Percentiles rank a stretch among this genome's conserved stretches.
These are phyloP conservation scores for Catonia carolina DNA, from an alignment of 2,888 invertebrate species.

Conservation along the genomic window DNA sequence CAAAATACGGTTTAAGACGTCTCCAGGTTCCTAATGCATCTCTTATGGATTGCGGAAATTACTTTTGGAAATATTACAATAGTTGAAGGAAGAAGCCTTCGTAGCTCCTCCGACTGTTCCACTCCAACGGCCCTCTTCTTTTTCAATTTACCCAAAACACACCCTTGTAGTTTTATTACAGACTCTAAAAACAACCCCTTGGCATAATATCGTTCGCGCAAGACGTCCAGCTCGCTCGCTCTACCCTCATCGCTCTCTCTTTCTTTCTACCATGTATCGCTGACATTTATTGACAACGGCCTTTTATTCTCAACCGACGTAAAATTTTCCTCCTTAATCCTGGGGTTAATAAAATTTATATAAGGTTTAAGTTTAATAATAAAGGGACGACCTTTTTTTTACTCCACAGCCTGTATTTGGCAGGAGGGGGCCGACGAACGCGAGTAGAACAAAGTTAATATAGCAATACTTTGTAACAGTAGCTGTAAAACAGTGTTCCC, in stretches of 20 bases:
- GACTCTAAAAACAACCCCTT: slow-evolving; percentile 11
- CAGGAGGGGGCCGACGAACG: not conserved
- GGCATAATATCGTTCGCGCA: slow-evolving; percentile 8
- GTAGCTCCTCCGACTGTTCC: too few relatives aligned
- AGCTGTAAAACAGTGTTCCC: too few relatives aligned
- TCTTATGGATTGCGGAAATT: slow-evolving; percentile 13
- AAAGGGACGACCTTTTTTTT: slow-evolving; percentile 1
- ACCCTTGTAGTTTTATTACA: slow-evolving; percentile 11
- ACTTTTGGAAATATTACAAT: slow-evolving; percentile 10
- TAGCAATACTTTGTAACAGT: too few relatives aligned
- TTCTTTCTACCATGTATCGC: not conserved
- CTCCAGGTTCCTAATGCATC: not conserved
- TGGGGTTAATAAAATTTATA: slow-evolving; percentile 12
- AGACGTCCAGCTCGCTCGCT: too few relatives aligned
- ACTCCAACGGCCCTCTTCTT: not conserved
- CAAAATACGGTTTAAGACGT: too few relatives aligned
- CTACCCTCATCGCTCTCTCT: too few relatives aligned
- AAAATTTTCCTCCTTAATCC: slow-evolving; percentile 2
- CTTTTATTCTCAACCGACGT: not conserved
- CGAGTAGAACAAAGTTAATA: too few relatives aligned
- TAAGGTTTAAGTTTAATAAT: slow-evolving; percentile 14
- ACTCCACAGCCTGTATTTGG: not conserved
- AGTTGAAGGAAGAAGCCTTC: not conserved
- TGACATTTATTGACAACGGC: slow-evolving; percentile 11
- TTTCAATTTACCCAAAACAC: slow-evolving; percentile 16